Base-by-base conservation (phyloP, 2,797 vertebrate genomes). In the Leptatherina wallacei region DNA sequence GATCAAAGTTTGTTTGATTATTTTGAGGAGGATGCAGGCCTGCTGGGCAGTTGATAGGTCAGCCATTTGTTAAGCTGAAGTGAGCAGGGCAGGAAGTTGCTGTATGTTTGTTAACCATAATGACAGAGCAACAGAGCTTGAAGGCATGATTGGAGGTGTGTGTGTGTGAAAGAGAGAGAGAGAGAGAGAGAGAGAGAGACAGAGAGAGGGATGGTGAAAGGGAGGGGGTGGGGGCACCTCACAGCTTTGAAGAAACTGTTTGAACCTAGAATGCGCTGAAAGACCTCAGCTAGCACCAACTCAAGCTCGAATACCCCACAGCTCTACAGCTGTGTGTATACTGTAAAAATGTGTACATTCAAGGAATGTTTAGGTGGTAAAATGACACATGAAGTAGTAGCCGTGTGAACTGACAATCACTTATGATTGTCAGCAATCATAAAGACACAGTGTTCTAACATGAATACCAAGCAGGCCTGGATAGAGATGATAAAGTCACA, bases 311-410 rank as follows among this genome's bases (percentile, higher is more conserved):
- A 78, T 78, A 72, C 71, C 82, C 70, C 61, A 32, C 68, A 85
- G 78, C 68, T 35, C 63, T 40, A 66, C 92, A 92, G 92, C 91
- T 93, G 92, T 92, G 91, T 91, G 69, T 89, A 84, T 72, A 74
- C 61, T 77, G 67, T 67, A 70, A 49, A 18, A 51, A 49, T 80
- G 71, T 78, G 72, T 61, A 24, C 40, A 57, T 84, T 75, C 32
- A 24, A 42, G 38, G 8, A 60, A 72, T 75, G 55, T 66, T 69
- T 14, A 73, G 61, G 36, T 69, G 68, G 56, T 63, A 59, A 47
- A 61, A 61, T 52, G 61, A 54, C 29, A 60, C 13, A 32, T 71
- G 49, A 79, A 81, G 78, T 80, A 71, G 44, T 71, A 42, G 60
- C 51, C 69, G 59, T 35, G 38, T 73, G 81, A 85, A 52, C 42